Conservation (phyloP, 2,113 vertebrate species). For the Coryphaenoides rupestris region DNA sequence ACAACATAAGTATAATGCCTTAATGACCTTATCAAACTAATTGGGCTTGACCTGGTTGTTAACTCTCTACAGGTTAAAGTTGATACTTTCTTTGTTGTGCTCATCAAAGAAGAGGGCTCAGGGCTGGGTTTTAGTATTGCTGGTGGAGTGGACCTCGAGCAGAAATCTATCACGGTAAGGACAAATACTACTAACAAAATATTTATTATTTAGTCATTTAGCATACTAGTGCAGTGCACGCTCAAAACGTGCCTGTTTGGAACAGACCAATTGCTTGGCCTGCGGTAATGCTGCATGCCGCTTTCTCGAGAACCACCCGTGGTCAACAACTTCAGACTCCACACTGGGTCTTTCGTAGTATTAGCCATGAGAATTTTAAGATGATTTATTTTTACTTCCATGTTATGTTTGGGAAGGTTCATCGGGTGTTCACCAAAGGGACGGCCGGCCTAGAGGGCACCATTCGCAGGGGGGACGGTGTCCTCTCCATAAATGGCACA, state of each 20-base stretch:
- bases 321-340: too few relatives aligned
- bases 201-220: too few relatives aligned
- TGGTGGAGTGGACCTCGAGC: constrained; percentile 86
- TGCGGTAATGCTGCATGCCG: too few relatives aligned
- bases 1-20: too few relatives aligned
- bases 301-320: too few relatives aligned
- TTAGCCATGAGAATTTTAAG: too few relatives aligned
- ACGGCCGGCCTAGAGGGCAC: constrained; percentile 83
- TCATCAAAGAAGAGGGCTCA: constrained; percentile 87
- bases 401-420: constrained; percentile 73
- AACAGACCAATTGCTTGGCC: too few relatives aligned
- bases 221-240: too few relatives aligned
- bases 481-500: constrained; percentile 85
- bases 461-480: constrained; percentile 80
- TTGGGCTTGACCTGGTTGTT: constrained; percentile 3
- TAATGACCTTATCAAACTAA: background rate
- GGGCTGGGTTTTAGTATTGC: constrained; percentile 92
- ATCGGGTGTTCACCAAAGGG: constrained; percentile 89
- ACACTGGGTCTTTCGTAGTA: too few relatives aligned
- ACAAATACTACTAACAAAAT: background rate
- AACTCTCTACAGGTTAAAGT: constrained; percentile 71
- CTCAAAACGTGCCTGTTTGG: too few relatives aligned
- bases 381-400: too few relatives aligned
- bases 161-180: constrained; percentile 83
- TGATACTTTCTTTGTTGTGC: constrained; percentile 79